Conservation (phyloP, 37 sponge, comb jelly and placozoan species). For the Spongia lamella region DNA sequence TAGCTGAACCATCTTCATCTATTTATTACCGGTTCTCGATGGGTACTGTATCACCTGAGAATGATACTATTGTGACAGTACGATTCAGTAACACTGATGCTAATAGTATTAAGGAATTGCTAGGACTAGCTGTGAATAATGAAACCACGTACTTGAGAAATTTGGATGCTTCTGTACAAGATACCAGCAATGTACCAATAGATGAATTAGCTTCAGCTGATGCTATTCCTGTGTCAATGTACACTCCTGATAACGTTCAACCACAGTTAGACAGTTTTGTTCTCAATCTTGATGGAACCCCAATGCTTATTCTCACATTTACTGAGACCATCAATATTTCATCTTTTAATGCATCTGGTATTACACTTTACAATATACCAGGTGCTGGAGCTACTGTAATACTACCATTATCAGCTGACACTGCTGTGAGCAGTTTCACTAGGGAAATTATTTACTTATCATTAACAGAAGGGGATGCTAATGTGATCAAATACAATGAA, state of each 20-base stretch:
- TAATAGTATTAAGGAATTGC: slow-evolving; percentile 64
- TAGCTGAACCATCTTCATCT: slow-evolving; percentile 19
- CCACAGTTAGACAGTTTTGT: slow-evolving; percentile 56
- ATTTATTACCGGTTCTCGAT: slow-evolving; percentile 22
- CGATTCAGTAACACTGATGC: slow-evolving; percentile 44
- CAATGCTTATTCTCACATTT: slow-evolving; percentile 69
- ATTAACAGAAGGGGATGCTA: slow-evolving; percentile 53
- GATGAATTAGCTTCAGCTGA: slow-evolving; percentile 19
- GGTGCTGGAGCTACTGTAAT: slow-evolving; percentile 17
- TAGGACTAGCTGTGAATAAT: slow-evolving; percentile 65
- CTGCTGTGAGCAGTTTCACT: slow-evolving; percentile 20
- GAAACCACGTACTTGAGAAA: slow-evolving; percentile 68
- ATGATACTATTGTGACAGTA: slow-evolving; percentile 38
- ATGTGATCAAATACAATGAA: slow-evolving; percentile 55
- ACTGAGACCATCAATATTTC: slow-evolving; percentile 67
- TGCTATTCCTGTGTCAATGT: slow-evolving; percentile 50
- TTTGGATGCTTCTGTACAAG: slow-evolving; percentile 41
- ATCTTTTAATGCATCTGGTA: slow-evolving; percentile 47
- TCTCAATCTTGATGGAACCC: slow-evolving; percentile 67
- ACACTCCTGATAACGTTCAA: slow-evolving; percentile 50
- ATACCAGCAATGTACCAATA: slow-evolving; percentile 59
- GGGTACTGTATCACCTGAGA: slow-evolving; percentile 12
- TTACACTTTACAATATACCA: slow-evolving; percentile 65
- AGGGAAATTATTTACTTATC: slow-evolving; percentile 28
- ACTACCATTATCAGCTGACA: slow-evolving; percentile 17